phyloP scores from a whole-genome alignment of 2,797 vertebrate genomes.

The Leptatherina wallacei region DNA sequence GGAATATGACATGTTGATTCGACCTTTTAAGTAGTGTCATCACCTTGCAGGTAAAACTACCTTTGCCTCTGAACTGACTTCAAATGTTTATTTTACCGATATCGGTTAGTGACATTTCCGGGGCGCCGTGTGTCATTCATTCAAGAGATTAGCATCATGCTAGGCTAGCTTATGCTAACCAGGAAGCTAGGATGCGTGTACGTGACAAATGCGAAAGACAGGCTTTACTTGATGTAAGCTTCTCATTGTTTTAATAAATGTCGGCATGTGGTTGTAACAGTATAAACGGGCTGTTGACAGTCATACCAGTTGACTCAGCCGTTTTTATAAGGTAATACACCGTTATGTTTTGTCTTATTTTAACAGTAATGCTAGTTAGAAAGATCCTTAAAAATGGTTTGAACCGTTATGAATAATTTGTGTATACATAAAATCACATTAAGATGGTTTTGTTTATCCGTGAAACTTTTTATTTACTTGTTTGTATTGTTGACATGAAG shows the following conservation, averaged over 20 bases:
- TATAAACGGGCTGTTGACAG: fast-evolving
- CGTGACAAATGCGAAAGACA: slow-evolving; percentile 50
- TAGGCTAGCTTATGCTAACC: slow-evolving; percentile 53
- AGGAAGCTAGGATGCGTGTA: slow-evolving; percentile 52
- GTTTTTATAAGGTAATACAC: fast-evolving
- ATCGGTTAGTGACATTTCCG: background rate
- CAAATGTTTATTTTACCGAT: fast-evolving
- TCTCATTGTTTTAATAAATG: background rate
- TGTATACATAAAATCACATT: background rate
- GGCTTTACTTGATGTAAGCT: background rate
- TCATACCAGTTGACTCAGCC: background rate
- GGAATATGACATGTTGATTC: slow-evolving; percentile 34
- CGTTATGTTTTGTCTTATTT: background rate
- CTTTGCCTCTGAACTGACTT: background rate
- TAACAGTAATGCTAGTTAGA: background rate
- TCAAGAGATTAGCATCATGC: slow-evolving; percentile 25
- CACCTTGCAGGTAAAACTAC: slow-evolving; percentile 41
- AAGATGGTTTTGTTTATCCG: background rate
- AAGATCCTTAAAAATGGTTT: background rate
- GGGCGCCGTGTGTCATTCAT: slow-evolving; percentile 33
- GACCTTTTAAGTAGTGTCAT: slow-evolving; percentile 32
- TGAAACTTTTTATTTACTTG: background rate
- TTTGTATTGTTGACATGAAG: background rate
- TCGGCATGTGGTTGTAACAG: no score
- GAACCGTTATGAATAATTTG: background rate